Conservation (phyloP, 2,797 vertebrate genomes). For the Myiotriccus ornatus region DNA sequence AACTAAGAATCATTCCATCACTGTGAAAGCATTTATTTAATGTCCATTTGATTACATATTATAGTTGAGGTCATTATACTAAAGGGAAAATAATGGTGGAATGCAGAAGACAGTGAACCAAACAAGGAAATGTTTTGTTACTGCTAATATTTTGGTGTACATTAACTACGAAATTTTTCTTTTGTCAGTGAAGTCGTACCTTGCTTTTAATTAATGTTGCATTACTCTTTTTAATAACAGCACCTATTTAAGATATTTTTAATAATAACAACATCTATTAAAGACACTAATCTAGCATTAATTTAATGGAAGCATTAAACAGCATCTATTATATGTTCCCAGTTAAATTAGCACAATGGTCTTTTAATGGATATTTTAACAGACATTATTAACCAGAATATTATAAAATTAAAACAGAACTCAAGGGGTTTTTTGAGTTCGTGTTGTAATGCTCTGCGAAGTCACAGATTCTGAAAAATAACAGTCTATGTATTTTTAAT, state of each 20-base stretch:
- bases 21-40: neutral
- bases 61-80: neutral
- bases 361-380: constrained; percentile 76
- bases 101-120: neutral
- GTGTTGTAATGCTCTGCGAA: constrained; percentile 44
- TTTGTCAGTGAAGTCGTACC: neutral
- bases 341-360: constrained; percentile 73
- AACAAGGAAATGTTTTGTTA: neutral
- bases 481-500: constrained; percentile 46
- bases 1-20: neutral
- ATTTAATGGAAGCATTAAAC: constrained; percentile 70
- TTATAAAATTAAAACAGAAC: constrained; percentile 65
- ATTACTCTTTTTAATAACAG: constrained; percentile 59
- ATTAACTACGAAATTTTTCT: constrained; percentile 10
- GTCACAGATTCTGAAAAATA: constrained; percentile 56
- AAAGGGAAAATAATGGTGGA: neutral
- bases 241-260: constrained; percentile 58
- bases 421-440: constrained; percentile 60
- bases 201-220: constrained; percentile 64
- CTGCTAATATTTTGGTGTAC: neutral
- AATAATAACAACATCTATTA: constrained; percentile 58
- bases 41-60: neutral
- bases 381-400: constrained; percentile 71
- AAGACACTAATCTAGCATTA: constrained; percentile 62
- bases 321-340: constrained; percentile 61